Evolutionary conservation across 2,797 vertebrate genomes (phyloP).

Genomic region (Sebastes goodei): DNA sequence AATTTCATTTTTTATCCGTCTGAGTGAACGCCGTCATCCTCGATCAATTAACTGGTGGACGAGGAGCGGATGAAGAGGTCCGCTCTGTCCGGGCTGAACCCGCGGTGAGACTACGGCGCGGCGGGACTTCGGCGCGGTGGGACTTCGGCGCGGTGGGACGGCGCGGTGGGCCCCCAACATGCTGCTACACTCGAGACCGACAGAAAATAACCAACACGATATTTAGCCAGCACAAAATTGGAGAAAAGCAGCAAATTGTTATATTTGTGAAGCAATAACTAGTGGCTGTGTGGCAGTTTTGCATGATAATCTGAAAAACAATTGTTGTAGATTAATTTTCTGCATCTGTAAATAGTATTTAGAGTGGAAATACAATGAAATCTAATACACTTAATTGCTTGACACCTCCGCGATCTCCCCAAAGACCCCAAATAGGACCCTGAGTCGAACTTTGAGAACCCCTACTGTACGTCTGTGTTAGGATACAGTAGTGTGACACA

Average conservation of each 20-base stretch:
- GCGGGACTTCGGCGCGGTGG: accelerated
- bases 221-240: no score
- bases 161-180: no score
- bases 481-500: constrained; percentile 15
- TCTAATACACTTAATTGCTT: neutral
- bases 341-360: neutral
- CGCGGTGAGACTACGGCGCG: no score
- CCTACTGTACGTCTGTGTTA: neutral
- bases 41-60: no score
- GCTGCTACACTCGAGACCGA: no score
- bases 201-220: no score
- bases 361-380: neutral
- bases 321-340: neutral
- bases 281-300: neutral
- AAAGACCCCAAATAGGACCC: neutral
- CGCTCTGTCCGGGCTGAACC: no score
- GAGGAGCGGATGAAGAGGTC: no score
- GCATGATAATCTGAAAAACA: neutral
- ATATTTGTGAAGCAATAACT: neutral
- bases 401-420: neutral
- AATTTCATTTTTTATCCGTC: no score
- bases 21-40: no score
- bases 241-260: neutral
- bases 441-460: neutral
- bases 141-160: no score